Conservation (phyloP, 2,113 vertebrate genomes). For the Zosterops japonicus region DNA sequence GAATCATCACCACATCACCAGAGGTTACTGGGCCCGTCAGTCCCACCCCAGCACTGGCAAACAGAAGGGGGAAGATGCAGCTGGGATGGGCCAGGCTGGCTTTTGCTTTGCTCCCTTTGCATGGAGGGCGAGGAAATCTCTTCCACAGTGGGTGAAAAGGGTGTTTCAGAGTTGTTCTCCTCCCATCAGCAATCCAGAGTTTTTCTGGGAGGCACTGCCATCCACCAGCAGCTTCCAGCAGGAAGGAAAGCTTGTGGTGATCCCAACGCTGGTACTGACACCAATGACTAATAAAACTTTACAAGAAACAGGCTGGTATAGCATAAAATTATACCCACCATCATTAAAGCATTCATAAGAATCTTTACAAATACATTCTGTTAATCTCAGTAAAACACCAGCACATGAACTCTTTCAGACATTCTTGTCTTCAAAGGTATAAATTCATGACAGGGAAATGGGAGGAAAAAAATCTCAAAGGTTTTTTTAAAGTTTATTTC, state of each 20-base stretch:
- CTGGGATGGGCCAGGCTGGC: background rate
- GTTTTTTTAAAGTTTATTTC: conserved; percentile 78
- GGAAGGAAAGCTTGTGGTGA: background rate
- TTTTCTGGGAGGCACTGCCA: background rate
- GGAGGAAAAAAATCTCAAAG: background rate
- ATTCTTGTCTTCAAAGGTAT: background rate
- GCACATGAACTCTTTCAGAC: background rate
- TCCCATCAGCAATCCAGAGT: background rate
- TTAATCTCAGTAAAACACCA: background rate
- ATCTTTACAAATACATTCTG: background rate
- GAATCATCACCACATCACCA: background rate
- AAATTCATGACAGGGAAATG: conserved; percentile 16
- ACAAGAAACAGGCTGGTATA: background rate
- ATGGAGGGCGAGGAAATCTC: background rate
- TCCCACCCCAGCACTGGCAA: background rate
- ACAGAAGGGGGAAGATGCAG: rapidly evolving
- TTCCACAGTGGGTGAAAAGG: background rate
- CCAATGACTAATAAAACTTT: background rate
- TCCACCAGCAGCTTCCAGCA: rapidly evolving
- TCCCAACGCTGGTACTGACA: background rate
- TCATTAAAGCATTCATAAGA: background rate
- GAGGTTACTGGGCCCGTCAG: background rate
- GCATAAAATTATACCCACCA: background rate
- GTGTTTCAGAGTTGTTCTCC: background rate
- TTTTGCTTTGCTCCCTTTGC: background rate